Percentiles rank a stretch among this genome's conserved stretches.
Evolutionary conservation across 2,797 vertebrate genomes (phyloP).

Genomic region (Sternotherus odoratus): DNA sequence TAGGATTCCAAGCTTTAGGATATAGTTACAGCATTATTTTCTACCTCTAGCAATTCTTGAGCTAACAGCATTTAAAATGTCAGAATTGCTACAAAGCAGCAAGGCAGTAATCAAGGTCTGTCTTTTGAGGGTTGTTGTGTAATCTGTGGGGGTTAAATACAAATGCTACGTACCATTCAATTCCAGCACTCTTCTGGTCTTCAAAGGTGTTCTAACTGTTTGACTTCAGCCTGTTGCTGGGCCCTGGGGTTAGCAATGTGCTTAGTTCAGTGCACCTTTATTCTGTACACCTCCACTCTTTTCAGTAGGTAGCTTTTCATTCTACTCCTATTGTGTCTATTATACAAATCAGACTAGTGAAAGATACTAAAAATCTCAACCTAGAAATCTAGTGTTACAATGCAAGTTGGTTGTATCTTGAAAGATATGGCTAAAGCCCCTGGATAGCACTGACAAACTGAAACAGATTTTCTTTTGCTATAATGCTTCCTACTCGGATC

Average conservation of each 20-base stretch:
- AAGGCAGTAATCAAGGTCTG: background rate
- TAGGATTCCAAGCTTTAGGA: background rate
- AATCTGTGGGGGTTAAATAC: accelerated
- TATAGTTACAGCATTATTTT: background rate
- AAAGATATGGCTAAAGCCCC: background rate
- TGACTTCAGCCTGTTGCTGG: background rate
- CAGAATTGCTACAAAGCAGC: background rate
- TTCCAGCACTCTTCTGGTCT: background rate
- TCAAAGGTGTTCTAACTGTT: background rate
- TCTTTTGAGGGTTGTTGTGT: background rate
- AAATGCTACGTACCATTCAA: background rate
- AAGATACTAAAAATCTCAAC: background rate
- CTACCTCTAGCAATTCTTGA: background rate
- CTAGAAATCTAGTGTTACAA: background rate
- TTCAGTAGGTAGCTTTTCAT: background rate
- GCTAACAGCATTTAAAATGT: background rate
- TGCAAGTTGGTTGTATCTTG: background rate
- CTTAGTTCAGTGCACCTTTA: background rate
- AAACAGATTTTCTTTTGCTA: background rate
- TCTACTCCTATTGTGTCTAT: accelerated
- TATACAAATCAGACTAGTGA: background rate
- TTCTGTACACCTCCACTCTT: background rate
- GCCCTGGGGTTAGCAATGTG: background rate
- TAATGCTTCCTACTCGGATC: background rate
- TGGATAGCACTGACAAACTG: background rate